phyloP scores from a whole-genome alignment of 2,113 vertebrate genomes.

The Athene cunicularia region DNA sequence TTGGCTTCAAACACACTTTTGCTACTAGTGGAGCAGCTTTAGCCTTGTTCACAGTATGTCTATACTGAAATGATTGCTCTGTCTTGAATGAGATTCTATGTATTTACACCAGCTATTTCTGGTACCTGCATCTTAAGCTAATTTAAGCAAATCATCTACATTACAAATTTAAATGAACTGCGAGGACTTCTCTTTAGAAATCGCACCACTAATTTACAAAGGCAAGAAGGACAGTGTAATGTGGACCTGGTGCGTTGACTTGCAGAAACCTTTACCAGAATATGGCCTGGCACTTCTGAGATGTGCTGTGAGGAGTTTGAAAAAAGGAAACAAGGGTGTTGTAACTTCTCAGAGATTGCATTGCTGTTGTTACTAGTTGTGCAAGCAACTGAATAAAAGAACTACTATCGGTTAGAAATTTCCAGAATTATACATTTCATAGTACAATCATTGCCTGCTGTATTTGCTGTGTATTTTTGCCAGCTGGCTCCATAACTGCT shows the following conservation, averaged over 20 bases:
- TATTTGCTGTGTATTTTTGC: neutral
- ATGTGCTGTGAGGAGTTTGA: neutral
- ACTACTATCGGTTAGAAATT: neutral
- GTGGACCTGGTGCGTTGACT: neutral
- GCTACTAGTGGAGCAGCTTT: neutral
- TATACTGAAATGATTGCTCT: neutral
- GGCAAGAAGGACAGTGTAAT: neutral
- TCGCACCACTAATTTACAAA: neutral
- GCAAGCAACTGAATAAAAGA: conserved; percentile 5
- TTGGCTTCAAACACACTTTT: neutral
- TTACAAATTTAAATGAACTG: neutral
- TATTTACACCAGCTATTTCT: neutral
- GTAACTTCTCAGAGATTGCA: neutral
- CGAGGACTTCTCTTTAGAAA: neutral
- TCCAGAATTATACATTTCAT: neutral
- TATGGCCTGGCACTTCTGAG: neutral
- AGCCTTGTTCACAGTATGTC: neutral
- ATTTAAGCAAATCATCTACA: neutral
- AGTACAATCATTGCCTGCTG: neutral
- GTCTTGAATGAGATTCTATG: neutral
- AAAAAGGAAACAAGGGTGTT: neutral
- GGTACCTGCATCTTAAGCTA: neutral
- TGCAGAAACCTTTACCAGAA: neutral
- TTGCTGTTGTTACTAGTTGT: neutral
- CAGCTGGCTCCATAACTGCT: neutral